Conservation (phyloP, 1,140 invertebrate species). For the Solen grandis region DNA sequence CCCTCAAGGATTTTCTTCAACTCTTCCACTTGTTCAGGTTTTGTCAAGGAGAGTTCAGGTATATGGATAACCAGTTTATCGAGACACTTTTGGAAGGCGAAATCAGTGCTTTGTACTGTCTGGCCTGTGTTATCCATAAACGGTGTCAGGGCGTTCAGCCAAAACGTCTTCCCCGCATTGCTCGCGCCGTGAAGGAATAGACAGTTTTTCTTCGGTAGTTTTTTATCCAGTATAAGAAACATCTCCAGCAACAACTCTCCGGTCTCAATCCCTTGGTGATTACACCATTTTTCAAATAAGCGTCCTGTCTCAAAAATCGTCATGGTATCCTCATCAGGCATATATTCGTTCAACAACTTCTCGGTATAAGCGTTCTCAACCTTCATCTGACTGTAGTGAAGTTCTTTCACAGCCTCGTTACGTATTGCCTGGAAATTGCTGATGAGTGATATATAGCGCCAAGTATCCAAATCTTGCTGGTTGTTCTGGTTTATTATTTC, state of each 20-base stretch:
- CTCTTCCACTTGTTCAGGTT: conserved; percentile 7
- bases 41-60: background rate
- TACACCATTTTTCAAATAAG: no score
- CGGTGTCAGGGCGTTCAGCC: background rate
- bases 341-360: no score
- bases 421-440: no score
- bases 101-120: background rate
- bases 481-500: no score
- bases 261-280: background rate
- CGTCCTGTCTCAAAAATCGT: no score
- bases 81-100: background rate
- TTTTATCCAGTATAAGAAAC: background rate
- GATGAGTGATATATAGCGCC: no score
- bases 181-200: background rate
- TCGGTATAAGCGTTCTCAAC: no score
- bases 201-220: background rate
- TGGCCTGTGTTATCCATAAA: background rate
- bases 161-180: conserved; percentile 30
- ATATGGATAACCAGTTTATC: conserved; percentile 11
- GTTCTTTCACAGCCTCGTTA: no score
- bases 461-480: no score
- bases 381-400: no score
- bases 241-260: background rate
- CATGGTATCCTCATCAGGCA: no score
- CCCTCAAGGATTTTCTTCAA: conserved; percentile 21